These are phyloP conservation scores for Seriola dumerili DNA, from an alignment of 2,113 vertebrate species.

Conservation along the genomic window DNA sequence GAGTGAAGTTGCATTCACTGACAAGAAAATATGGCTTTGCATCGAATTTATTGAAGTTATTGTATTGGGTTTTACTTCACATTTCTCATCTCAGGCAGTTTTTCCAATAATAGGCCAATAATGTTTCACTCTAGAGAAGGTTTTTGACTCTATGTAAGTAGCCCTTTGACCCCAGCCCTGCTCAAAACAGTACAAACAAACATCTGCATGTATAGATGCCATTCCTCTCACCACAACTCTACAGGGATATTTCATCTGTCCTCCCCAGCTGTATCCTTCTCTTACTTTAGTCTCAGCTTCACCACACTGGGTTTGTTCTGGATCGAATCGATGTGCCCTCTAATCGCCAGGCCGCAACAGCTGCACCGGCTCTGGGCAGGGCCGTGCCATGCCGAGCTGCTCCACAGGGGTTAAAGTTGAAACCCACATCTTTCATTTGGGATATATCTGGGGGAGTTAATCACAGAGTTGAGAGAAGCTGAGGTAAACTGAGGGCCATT, in stretches of 20 bases:
- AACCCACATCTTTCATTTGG: slow-evolving; percentile 73
- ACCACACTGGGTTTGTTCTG: slow-evolving; percentile 40
- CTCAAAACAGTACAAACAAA: neutral
- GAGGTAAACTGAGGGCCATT: slow-evolving; percentile 61
- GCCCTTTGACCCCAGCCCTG: slow-evolving; percentile 3
- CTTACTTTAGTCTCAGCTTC: slow-evolving; percentile 28
- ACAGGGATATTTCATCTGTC: slow-evolving; percentile 43
- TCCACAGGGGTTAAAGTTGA: slow-evolving; percentile 60
- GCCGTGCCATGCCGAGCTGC: slow-evolving; percentile 23
- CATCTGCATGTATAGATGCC: neutral
- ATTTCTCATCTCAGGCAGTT: neutral
- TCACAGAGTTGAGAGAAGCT: slow-evolving; percentile 65
- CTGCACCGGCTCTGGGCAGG: slow-evolving; percentile 56
- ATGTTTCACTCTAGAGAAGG: neutral
- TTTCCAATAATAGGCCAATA: neutral
- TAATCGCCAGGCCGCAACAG: slow-evolving; percentile 74
- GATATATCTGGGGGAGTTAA: slow-evolving; percentile 62
- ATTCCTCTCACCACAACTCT: neutral
- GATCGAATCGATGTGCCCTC: slow-evolving; percentile 36
- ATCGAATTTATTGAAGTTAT: no score
- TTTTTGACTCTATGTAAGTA: neutral
- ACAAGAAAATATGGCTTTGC: neutral
- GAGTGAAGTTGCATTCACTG: neutral
- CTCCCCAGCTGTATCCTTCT: slow-evolving; percentile 31
- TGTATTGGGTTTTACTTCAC: neutral